Evolutionary conservation across 2,888 invertebrate genomes (phyloP).

Genomic region (Cistogaster globosa): DNA sequence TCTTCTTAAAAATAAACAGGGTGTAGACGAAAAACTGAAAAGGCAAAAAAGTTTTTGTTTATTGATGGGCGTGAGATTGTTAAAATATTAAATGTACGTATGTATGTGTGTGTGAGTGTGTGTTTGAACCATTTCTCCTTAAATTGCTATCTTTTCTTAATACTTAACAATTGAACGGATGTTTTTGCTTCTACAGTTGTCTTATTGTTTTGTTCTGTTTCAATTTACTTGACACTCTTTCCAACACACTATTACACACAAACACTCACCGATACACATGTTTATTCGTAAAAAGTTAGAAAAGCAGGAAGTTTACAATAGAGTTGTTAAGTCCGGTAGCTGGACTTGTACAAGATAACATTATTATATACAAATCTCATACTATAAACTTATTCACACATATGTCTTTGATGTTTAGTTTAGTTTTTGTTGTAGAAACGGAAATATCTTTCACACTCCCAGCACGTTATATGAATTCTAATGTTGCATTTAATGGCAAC

Average conservation of each 20-base stretch:
- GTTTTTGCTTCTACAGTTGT: conserved; percentile 52
- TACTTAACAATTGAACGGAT: conserved; percentile 72
- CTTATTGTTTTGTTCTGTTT: conserved; percentile 67
- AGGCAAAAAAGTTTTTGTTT: not conserved
- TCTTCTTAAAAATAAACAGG: not conserved
- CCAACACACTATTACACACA: conserved; percentile 20
- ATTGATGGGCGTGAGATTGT: not conserved
- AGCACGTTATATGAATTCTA: conserved; percentile 14
- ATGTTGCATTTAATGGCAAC: conserved; percentile 6
- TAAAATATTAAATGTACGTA: not conserved
- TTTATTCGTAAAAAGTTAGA: conserved; percentile 23
- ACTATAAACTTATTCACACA: not conserved
- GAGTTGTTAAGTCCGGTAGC: conserved; percentile 74
- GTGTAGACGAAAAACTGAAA: not conserved
- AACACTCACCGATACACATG: not conserved
- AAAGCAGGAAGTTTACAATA: conserved; percentile 61
- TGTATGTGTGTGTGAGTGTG: not conserved
- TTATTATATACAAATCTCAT: conserved; percentile 50
- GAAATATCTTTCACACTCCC: conserved; percentile 33
- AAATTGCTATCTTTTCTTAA: conserved; percentile 73
- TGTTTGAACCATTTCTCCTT: conserved; percentile 19
- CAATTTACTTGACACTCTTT: conserved; percentile 72
- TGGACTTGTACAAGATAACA: conserved; percentile 73
- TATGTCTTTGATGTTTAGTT: conserved; percentile 3
- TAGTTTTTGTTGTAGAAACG: conserved; percentile 14